phyloP scores from a whole-genome alignment of 1,140 invertebrate genomes.

The Drepana arcuata region DNA sequence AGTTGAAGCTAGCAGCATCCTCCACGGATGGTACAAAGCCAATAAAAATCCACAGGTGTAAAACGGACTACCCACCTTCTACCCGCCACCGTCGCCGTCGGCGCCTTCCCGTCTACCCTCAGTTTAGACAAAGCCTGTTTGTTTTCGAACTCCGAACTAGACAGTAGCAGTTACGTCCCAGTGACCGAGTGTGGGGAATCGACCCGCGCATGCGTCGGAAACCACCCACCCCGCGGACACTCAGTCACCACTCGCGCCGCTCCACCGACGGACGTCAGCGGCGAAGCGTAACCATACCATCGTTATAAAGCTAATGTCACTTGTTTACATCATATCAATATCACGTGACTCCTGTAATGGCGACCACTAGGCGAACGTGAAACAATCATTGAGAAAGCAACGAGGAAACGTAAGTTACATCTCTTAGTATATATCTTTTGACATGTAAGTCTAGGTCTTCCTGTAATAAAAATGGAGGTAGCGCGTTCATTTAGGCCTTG shows the following conservation, averaged over 20 bases:
- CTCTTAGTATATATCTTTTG: too few relatives aligned
- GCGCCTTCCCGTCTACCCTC: conserved; percentile 49
- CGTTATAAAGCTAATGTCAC: conserved; percentile 29
- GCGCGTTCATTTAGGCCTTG: too few relatives aligned
- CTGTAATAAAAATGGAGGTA: too few relatives aligned
- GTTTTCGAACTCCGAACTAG: conserved; percentile 31
- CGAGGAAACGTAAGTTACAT: too few relatives aligned
- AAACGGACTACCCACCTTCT: conserved; percentile 25
- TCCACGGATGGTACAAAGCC: not conserved
- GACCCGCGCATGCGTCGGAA: conserved; percentile 50
- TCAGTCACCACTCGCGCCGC: conserved; percentile 43
- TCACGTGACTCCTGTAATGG: conserved; percentile 49
- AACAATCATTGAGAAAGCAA: too few relatives aligned
- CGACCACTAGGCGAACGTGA: conserved; percentile 23
- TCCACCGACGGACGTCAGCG: conserved; percentile 38
- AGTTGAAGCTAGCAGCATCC: not conserved
- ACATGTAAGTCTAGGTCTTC: too few relatives aligned
- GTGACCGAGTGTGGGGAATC: conserved; percentile 54
- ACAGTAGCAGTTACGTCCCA: conserved; percentile 36
- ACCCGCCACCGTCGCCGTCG: conserved; percentile 19
- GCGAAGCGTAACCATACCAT: too few relatives aligned
- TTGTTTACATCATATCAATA: conserved; percentile 49
- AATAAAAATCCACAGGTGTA: conserved; percentile 35
- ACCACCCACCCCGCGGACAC: conserved; percentile 22
- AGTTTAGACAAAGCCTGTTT: conserved; percentile 45